Evolutionary conservation across 1,140 invertebrate species (phyloP).

Genomic region (Conus betulinus): DNA sequence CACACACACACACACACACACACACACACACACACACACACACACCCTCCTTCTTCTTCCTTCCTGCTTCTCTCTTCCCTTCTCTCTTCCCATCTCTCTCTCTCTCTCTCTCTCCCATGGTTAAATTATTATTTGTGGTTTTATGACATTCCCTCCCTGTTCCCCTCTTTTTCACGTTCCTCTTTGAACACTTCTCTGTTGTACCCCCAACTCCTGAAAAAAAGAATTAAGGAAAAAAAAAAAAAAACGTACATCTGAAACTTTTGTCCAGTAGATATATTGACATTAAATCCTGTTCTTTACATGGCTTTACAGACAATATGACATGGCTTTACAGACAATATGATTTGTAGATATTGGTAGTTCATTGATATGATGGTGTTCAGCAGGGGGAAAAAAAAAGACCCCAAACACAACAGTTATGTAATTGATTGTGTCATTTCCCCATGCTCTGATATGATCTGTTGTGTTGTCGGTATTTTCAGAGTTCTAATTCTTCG

Average conservation of each 20-base stretch:
- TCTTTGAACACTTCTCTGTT: background rate
- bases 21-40: background rate
- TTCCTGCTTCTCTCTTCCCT: background rate
- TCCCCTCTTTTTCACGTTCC: background rate
- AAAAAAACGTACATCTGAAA: background rate
- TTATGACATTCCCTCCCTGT: background rate
- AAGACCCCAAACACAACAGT: too few species aligned
- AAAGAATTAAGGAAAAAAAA: background rate
- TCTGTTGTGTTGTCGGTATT: too few species aligned
- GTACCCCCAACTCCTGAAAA: background rate
- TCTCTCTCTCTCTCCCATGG: background rate
- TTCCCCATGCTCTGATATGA: too few species aligned
- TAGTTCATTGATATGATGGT: too few species aligned
- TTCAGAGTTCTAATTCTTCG: too few species aligned
- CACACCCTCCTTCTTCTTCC: background rate
- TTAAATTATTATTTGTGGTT: background rate
- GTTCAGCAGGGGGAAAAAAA: too few species aligned
- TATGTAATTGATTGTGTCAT: too few species aligned
- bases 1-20: background rate
- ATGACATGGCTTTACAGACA: too few species aligned
- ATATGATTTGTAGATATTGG: too few species aligned
- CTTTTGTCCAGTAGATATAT: too few species aligned
- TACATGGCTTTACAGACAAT: too few species aligned
- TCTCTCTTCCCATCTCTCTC: slow-evolving; percentile 6
- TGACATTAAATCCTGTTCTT: too few species aligned